A percentile compares a stretch with the other conserved stretches of the same genome.
phyloP scores from a whole-genome alignment of 1,140 invertebrate species.

The Lepidurus couesii region DNA sequence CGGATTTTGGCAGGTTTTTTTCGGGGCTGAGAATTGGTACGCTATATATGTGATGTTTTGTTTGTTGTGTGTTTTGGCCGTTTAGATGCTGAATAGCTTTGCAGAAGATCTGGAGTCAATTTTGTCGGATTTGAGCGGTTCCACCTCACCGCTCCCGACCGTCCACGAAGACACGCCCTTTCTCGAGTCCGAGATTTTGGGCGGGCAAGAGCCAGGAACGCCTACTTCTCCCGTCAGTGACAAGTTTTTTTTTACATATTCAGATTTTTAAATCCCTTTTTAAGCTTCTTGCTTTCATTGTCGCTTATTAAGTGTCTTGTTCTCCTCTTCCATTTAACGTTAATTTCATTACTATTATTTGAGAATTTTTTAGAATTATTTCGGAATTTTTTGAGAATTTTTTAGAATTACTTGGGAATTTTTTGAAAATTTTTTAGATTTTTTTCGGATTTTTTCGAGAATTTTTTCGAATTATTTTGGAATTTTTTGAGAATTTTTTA shows the following conservation, averaged over 20 bases:
- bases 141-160: background rate
- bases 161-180: background rate
- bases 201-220: background rate
- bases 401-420: too few relatives aligned
- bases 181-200: background rate
- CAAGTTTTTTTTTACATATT: background rate
- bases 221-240: background rate
- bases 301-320: background rate
- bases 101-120: slow-evolving; percentile 65
- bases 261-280: background rate
- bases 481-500: too few relatives aligned
- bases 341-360: too few relatives aligned
- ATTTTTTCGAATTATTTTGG: too few relatives aligned
- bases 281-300: slow-evolving; percentile 24
- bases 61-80: slow-evolving; percentile 39
- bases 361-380: too few relatives aligned
- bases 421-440: too few relatives aligned
- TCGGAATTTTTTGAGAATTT: too few relatives aligned
- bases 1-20: too few relatives aligned
- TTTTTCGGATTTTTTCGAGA: too few relatives aligned
- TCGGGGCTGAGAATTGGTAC: background rate
- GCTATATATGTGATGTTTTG: slow-evolving; percentile 5
- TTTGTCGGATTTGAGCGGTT: slow-evolving; percentile 58
- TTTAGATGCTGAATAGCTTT: slow-evolving; percentile 63
- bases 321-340: too few relatives aligned